Conservation (phyloP, 2,797 vertebrate species). For the Discoglossus pictus region DNA sequence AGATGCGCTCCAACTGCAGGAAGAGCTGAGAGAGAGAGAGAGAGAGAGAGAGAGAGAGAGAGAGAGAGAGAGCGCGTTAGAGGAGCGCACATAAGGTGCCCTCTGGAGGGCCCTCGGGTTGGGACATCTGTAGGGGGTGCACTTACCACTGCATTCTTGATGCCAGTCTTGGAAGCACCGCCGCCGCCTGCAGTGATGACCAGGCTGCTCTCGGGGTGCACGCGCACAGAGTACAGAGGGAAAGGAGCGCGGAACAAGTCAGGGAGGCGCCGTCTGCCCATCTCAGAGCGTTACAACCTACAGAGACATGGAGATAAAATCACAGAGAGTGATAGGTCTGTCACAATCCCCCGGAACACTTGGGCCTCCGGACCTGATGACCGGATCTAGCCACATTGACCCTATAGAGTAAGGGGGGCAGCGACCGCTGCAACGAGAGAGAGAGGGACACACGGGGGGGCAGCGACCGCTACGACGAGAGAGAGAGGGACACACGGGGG, state of each 20-base stretch:
- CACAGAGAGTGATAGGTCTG: too few species aligned
- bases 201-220: constrained; percentile 77
- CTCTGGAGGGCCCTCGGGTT: too few species aligned
- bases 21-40: constrained; percentile 75
- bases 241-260: constrained; percentile 93
- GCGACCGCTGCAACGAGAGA: too few species aligned
- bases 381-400: too few species aligned
- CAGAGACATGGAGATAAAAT: too few species aligned
- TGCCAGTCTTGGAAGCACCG: constrained; percentile 89
- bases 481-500: too few species aligned
- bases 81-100: not conserved
- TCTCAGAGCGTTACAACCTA: constrained; percentile 59
- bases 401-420: too few species aligned
- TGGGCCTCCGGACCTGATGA: too few species aligned
- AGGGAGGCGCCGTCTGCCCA: constrained; percentile 79
- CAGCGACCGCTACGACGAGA: too few species aligned
- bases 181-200: constrained; percentile 89
- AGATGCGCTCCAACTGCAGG: constrained; percentile 79
- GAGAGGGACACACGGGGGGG: too few species aligned
- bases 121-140: not conserved
- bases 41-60: not conserved
- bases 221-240: constrained; percentile 84
- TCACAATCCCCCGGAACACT: too few species aligned
- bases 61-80: not conserved
- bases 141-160: constrained; percentile 90